Evolutionary conservation across 2,888 invertebrate species (phyloP).

Genomic region (Rhagium mordax): DNA sequence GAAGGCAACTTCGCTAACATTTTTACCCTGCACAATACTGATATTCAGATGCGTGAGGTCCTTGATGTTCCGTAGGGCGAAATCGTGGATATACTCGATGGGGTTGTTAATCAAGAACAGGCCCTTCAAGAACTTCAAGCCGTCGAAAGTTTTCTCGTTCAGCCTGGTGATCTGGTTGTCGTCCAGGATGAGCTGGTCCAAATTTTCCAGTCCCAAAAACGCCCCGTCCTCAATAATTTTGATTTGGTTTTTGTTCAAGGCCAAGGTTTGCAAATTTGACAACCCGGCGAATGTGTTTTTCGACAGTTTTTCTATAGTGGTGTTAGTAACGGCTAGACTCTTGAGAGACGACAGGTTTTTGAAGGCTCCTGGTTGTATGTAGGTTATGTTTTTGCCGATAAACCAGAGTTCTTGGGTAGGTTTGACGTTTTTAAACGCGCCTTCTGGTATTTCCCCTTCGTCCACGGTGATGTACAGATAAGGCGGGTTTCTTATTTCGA

Average conservation of each 20-base stretch:
- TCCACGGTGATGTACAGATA: conserved; percentile 35
- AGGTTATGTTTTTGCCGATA: conserved; percentile 38
- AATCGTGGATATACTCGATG: conserved; percentile 21
- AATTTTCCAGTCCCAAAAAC: conserved; percentile 15
- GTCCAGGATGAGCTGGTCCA: conserved; percentile 22
- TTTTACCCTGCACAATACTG: conserved; percentile 22
- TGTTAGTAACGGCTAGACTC: conserved; percentile 37
- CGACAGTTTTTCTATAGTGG: conserved; percentile 15
- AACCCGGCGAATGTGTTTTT: conserved; percentile 13
- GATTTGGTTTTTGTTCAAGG: conserved; percentile 15
- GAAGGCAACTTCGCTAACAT: conserved; percentile 17
- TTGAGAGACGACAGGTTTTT: conserved; percentile 22
- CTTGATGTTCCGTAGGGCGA: conserved; percentile 1
- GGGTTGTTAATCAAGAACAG: conserved; percentile 13
- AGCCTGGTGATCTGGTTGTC: conserved; percentile 23
- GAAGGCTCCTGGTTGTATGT: conserved; percentile 41
- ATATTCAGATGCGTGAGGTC: conserved; percentile 16
- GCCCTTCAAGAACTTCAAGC: conserved; percentile 13
- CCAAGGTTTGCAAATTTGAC: conserved; percentile 1
- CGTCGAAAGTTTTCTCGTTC: conserved; percentile 19
- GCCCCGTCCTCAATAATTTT: conserved; percentile 12
- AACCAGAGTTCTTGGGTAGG: conserved; percentile 36
- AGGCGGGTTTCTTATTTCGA: neutral
- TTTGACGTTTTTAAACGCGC: conserved; percentile 30
- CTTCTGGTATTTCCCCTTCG: conserved; percentile 38